Base-by-base conservation (phyloP, 2,888 invertebrate species). In the Agonopterix alstromeriana region DNA sequence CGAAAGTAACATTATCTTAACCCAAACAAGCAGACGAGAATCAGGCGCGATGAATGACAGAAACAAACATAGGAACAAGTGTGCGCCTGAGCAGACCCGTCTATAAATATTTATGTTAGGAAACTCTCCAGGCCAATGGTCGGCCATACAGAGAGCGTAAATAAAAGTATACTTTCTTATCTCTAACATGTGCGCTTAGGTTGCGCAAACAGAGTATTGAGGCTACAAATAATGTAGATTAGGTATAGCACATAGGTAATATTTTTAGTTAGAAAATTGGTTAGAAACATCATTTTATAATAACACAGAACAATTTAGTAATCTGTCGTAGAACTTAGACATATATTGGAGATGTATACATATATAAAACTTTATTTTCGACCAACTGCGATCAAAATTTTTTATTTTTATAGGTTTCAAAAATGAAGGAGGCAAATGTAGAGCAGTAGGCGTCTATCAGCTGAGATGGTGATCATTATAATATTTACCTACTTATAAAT, bases 31-130 rank as follows among this genome's bases (percentile, higher is more conserved):
- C 63, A 68, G 71, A 73, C 70, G 63, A 60, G 68, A 55, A 53
- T 59, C 65, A 61, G 58, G 61, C 60, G 70, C 69, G 83, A 75
- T 83, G 87, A 88, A 77, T 82, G 88, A 88, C 84, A 87, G 81
- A 82, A 77, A 77, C 87, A 87, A 88, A 88, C 86, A 86, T 69
- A 76, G 71, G 73, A 79, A 77, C 85, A 81, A 87, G 82, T 80
- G 80, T 67, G 73, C 77, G 78, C 70, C 69, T 73, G 75, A 67
- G 61, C 64, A 58, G 56, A 68, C 58, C 68, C 61, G 69, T 78
- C 86, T 87, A 86, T 88, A 88, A 88, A 88, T 88, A 87, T 88
- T 88, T 88, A 88, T 79, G 77, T 83, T 82, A 81, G 76, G 81
- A 80, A 85, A 84, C 83, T 82, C 78, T 77, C 72, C 81, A 79